Base-by-base conservation (phyloP, 2,797 vertebrate species). In the Neoniphon sammara region DNA sequence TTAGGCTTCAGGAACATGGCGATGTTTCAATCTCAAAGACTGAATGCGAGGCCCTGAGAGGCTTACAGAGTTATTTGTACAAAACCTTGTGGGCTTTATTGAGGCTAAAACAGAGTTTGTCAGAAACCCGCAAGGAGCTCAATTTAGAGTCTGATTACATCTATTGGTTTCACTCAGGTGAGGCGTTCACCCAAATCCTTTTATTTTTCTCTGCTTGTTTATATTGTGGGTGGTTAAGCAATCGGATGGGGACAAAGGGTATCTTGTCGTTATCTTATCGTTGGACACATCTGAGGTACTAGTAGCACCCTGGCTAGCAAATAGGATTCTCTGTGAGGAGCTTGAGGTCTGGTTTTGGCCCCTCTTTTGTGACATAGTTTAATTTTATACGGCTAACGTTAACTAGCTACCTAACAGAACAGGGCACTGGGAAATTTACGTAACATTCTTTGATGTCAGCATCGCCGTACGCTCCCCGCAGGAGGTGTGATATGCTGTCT, bases 1-100 rank as follows among this genome's bases (percentile, higher is more conserved):
- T 70, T 30, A 75, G 15, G 20, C 47, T 39, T n/a, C 14, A 1
- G 39, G 46, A 79, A 12, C 52, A n/a, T 36, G 15, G 53, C 56
- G 0, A n/a, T 55, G 67, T 30, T 52, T 55, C 23, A 60, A n/a
- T 17, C 18, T 39, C 57, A 52, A 23, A 21, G 23, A 59, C 31
- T 75, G 42, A 46, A 65, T 30, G 30, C 15, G 44, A 66, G 42
- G 21, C 59, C 50, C 11, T 14, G 39, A 18, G 58, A 57, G 66
- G 54, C 42, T 69, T 65, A 57, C 47, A 17, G 14, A 36, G 54
- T 57, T 65, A 66, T 78, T 74, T 66, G 60, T 53, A 18, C 25
- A 59, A 58, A 69, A 72, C 47, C 34, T 64, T 72, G 31, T 63
- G 53, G 54, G 25, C 42, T 77, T 57, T 57, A 70, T 62, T 44